These are phyloP conservation scores for Melanophora roralis DNA, from an alignment of 2,888 invertebrate genomes.

Conservation along the genomic window DNA sequence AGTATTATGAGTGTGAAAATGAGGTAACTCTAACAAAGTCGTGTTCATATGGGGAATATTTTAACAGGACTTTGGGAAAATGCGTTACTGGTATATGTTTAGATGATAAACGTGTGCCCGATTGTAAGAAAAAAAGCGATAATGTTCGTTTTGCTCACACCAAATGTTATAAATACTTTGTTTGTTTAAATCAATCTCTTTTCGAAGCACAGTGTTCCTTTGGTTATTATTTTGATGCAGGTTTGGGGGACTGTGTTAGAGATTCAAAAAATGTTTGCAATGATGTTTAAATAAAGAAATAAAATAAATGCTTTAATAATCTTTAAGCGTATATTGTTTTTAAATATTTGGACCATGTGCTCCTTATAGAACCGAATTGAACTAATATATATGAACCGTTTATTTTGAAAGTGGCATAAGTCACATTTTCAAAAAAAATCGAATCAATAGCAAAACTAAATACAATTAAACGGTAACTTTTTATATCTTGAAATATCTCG, in stretches of 20 bases:
- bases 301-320: no score
- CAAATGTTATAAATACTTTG: constrained; percentile 52
- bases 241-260: background rate
- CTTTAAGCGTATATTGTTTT: no score
- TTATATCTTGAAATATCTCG: no score
- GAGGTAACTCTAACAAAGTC: constrained; percentile 4
- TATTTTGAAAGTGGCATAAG: no score
- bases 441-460: no score
- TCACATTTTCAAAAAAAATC: no score
- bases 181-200: constrained; percentile 25
- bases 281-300: constrained; percentile 12
- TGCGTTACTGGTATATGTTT: constrained; percentile 41
- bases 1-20: constrained; percentile 54
- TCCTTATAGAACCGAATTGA: no score
- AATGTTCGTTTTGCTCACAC: constrained; percentile 34
- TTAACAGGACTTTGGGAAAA: background rate
- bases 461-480: no score
- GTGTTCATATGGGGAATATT: constrained; percentile 54
- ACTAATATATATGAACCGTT: no score
- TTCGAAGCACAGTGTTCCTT: constrained; percentile 34
- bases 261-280: constrained; percentile 32
- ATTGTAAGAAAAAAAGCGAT: constrained; percentile 17
- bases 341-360: no score
- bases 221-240: constrained; percentile 33
- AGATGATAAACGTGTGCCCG: constrained; percentile 15